Conservation (phyloP, 1,140 invertebrate genomes). For the Drosophila athabasca region DNA sequence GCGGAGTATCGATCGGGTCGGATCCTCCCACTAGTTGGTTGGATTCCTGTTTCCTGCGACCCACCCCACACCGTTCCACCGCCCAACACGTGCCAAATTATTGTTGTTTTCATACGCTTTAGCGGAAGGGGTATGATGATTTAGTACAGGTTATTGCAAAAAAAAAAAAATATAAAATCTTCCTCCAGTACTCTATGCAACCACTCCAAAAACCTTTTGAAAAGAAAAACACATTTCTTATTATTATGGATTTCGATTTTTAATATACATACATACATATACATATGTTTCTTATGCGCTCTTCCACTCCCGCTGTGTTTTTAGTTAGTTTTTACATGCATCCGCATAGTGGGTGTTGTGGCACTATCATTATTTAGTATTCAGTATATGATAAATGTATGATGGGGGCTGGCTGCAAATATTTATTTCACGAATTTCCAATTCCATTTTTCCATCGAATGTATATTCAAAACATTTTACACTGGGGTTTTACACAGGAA, state of each 20-base stretch:
- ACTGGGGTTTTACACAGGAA: conserved; percentile 56
- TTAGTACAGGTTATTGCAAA: too few species aligned
- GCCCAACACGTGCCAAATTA: conserved; percentile 44
- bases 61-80: conserved; percentile 1
- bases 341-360: too few species aligned
- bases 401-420: conserved; percentile 27
- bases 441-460: conserved; percentile 13
- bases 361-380: conserved; percentile 44
- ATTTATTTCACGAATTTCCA: conserved; percentile 33
- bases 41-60: neutral
- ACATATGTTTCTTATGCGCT: conserved; percentile 19
- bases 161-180: too few species aligned
- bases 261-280: conserved; percentile 55
- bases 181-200: too few species aligned
- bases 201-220: too few species aligned
- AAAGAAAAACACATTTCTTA: too few species aligned
- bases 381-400: conserved; percentile 56
- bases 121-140: too few species aligned
- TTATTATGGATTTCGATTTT: conserved; percentile 39
- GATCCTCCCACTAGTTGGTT: neutral
- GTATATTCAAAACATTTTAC: conserved; percentile 60
- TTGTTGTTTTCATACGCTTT: conserved; percentile 24
- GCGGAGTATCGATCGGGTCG: neutral
- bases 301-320: neutral
- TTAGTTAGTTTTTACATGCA: neutral